A percentile compares a stretch with the other conserved stretches of the same genome.
phyloP scores from a whole-genome alignment of 2,888 invertebrate species.

The Microplitis deprimator region DNA sequence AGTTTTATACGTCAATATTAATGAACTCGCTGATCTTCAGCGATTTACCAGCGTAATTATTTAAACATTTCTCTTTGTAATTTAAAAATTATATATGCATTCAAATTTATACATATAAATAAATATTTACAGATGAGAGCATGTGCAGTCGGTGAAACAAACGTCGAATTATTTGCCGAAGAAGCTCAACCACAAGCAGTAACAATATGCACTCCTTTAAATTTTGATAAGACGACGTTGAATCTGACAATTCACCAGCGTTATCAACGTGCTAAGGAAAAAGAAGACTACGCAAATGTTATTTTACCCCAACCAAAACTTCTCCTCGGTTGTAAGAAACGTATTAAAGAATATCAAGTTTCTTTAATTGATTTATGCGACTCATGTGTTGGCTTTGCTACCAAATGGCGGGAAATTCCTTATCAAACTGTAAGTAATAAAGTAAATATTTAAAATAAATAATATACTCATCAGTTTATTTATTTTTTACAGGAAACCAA shows the following conservation, averaged over 20 bases:
- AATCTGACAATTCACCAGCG: slow-evolving; percentile 65
- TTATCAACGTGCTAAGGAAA: slow-evolving; percentile 58
- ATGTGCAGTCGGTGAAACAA: slow-evolving; percentile 63
- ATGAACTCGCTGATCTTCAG: slow-evolving; percentile 66
- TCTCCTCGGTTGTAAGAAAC: slow-evolving; percentile 61
- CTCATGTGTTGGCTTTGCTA: slow-evolving; percentile 56
- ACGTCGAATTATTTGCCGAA: slow-evolving; percentile 65
- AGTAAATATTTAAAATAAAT: background rate
- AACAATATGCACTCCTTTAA: slow-evolving; percentile 57
- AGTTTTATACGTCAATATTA: slow-evolving; percentile 64
- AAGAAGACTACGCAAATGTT: slow-evolving; percentile 53
- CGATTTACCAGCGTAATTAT: slow-evolving; percentile 58
- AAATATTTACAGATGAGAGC: slow-evolving; percentile 53
- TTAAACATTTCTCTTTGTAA: background rate
- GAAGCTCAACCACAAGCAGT: slow-evolving; percentile 61
- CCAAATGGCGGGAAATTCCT: slow-evolving; percentile 64
- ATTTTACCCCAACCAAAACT: slow-evolving; percentile 57
- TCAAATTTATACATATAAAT: background rate
- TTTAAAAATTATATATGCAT: background rate
- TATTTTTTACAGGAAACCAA: slow-evolving; percentile 52
- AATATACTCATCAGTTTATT: background rate
- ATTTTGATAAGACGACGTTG: slow-evolving; percentile 43
- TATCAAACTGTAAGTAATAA: slow-evolving; percentile 57
- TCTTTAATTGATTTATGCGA: slow-evolving; percentile 63
- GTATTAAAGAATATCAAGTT: slow-evolving; percentile 58